Percentiles rank a stretch among this genome's conserved stretches.
Conservation (phyloP, 1,140 invertebrate genomes). For the Nautilus pompilius region DNA sequence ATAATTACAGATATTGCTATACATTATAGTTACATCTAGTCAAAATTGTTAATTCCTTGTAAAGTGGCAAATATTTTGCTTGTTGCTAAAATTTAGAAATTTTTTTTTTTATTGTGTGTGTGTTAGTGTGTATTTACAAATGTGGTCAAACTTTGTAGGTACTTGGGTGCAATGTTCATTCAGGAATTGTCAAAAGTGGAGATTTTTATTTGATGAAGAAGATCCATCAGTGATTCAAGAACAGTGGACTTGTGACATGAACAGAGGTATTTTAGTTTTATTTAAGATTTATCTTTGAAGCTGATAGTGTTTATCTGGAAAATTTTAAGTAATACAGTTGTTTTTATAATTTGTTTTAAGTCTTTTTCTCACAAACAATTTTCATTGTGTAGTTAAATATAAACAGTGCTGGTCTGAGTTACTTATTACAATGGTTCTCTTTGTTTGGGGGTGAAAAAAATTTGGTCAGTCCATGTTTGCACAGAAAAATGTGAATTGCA, state of each 20-base stretch:
- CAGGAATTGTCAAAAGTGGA: slow-evolving; percentile 61
- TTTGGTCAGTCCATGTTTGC: no score
- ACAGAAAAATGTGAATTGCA: no score
- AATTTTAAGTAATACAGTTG: no score
- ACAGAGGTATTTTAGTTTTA: slow-evolving; percentile 62
- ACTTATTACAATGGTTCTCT: background rate
- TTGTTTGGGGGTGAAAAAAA: background rate
- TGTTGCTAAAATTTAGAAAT: slow-evolving; percentile 7
- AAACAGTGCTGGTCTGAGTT: no score
- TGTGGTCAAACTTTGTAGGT: slow-evolving; percentile 48
- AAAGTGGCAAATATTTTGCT: no score
- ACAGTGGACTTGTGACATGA: slow-evolving; percentile 66
- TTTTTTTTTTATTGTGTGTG: slow-evolving; percentile 1
- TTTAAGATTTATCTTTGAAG: background rate
- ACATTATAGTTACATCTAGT: no score
- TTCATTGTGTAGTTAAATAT: no score
- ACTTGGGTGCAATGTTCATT: slow-evolving; percentile 63
- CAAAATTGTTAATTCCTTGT: no score
- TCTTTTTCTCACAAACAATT: no score
- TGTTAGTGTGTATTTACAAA: no score
- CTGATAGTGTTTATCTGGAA: background rate
- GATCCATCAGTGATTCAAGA: slow-evolving; percentile 63
- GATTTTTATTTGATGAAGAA: slow-evolving; percentile 58
- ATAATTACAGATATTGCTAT: no score
- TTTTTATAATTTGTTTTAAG: no score